These are phyloP conservation scores for Poecilus cupreus DNA, from an alignment of 2,888 invertebrate species.

Conservation along the genomic window DNA sequence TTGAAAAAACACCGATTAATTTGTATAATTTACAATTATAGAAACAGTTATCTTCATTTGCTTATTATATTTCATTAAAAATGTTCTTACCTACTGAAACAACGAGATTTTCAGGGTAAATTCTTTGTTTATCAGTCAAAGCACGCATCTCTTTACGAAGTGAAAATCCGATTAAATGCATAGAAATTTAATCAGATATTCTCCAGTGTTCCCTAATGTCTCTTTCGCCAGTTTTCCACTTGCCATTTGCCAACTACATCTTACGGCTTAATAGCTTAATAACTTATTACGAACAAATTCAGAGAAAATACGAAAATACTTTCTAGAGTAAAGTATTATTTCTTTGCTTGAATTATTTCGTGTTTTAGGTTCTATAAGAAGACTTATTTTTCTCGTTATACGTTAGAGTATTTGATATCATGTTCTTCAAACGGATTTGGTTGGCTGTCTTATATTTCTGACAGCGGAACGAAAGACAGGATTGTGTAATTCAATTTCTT, in stretches of 20 bases:
- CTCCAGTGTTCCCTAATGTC: not conserved
- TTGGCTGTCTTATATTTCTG: not conserved
- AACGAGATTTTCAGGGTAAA: not conserved
- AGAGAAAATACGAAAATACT: too few relatives aligned
- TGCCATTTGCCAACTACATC: not conserved
- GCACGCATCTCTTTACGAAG: not conserved
- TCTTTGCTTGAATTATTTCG: too few relatives aligned
- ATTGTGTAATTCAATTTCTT: not conserved
- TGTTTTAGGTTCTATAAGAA: too few relatives aligned
- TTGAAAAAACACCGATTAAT: too few relatives aligned
- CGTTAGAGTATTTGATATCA: not conserved
- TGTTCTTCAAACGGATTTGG: not conserved
- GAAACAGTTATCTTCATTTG: too few relatives aligned
- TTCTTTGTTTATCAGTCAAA: not conserved
- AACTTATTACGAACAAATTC: too few relatives aligned
- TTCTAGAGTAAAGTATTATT: too few relatives aligned
- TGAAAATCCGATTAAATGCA: not conserved
- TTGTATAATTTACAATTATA: too few relatives aligned
- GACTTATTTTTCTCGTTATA: not conserved
- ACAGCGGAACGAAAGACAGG: not conserved
- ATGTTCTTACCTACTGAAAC: too few relatives aligned
- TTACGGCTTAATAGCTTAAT: not conserved
- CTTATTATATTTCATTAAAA: too few relatives aligned
- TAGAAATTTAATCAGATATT: constrained; percentile 21
- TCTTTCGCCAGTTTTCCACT: not conserved